These are phyloP conservation scores for Episyrphus balteatus DNA, from an alignment of 1,140 invertebrate genomes.

Conservation along the genomic window DNA sequence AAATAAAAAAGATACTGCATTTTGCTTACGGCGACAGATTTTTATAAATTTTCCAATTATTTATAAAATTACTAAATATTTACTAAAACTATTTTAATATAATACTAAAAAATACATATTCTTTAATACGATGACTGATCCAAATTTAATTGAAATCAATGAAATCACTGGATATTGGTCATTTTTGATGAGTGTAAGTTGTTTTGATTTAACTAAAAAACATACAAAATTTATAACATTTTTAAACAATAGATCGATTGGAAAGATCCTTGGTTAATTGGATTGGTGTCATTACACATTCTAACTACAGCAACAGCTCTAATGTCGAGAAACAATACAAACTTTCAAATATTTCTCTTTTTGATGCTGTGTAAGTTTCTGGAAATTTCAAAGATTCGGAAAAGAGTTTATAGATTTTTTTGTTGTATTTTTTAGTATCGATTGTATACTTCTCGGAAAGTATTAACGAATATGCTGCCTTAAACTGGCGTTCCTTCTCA, in stretches of 20 bases:
- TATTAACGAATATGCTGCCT: conserved; percentile 75
- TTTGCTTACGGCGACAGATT: no score
- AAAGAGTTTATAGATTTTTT: conserved; percentile 1
- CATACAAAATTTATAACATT: conserved; percentile 1
- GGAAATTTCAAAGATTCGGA: background rate
- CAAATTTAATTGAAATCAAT: conserved; percentile 44
- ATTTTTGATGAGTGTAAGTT: conserved; percentile 50
- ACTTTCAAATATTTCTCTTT: conserved; percentile 75
- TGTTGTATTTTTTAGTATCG: conserved; percentile 52
- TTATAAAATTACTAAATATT: no score
- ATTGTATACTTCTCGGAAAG: conserved; percentile 79
- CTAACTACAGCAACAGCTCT: conserved; percentile 64
- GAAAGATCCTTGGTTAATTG: conserved; percentile 75
- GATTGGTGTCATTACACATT: conserved; percentile 61
- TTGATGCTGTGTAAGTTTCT: conserved; percentile 62
- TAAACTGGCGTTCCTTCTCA: conserved; percentile 75
- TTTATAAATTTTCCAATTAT: no score
- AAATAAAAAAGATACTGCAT: no score
- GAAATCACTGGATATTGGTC: conserved; percentile 48
- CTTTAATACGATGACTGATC: conserved; percentile 16
- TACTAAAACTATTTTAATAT: no score
- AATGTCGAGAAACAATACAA: conserved; percentile 71
- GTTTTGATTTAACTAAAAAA: background rate
- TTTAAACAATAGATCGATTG: conserved; percentile 66
- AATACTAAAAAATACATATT: no score